Conservation (phyloP, 2,888 invertebrate species). For the Quadroppia sp. region DNA sequence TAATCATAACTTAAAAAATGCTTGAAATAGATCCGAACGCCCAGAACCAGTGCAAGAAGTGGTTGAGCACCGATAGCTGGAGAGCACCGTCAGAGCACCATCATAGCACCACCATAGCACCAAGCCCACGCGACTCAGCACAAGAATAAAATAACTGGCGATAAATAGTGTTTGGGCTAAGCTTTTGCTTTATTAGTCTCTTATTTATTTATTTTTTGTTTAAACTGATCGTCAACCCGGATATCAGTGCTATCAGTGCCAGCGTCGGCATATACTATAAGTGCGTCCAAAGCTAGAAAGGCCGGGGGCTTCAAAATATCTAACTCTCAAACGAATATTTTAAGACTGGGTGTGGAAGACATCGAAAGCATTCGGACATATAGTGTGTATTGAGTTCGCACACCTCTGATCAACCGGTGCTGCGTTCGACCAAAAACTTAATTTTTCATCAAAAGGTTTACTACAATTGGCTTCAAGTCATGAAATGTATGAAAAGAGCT, state of each 20-base stretch:
- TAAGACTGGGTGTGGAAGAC: conserved; percentile 33
- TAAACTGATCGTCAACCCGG: conserved; percentile 33
- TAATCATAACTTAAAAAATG: conserved; percentile 11
- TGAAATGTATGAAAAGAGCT: conserved; percentile 5
- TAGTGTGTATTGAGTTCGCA: neutral
- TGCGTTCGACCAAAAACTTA: conserved; percentile 15
- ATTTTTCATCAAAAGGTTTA: conserved; percentile 26
- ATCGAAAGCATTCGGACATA: conserved; percentile 8
- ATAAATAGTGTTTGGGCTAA: conserved; percentile 30
- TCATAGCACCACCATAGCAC: neutral
- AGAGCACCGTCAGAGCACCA: too few species aligned
- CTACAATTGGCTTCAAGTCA: conserved; percentile 25
- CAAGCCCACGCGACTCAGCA: conserved; percentile 25
- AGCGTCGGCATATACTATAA: neutral
- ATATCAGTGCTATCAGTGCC: neutral
- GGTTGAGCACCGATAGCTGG: neutral
- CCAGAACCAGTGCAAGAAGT: neutral
- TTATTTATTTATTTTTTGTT: conserved; percentile 26
- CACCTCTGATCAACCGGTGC: conserved; percentile 14
- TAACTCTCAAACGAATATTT: conserved; percentile 34
- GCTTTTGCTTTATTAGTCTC: conserved; percentile 18
- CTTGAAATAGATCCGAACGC: neutral
- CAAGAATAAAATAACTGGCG: conserved; percentile 19
- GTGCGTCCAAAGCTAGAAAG: neutral
- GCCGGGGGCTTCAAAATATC: conserved; percentile 12